Evolutionary conservation across 2,888 invertebrate genomes (phyloP).

Genomic region (Rhamphomyia laevipes): DNA sequence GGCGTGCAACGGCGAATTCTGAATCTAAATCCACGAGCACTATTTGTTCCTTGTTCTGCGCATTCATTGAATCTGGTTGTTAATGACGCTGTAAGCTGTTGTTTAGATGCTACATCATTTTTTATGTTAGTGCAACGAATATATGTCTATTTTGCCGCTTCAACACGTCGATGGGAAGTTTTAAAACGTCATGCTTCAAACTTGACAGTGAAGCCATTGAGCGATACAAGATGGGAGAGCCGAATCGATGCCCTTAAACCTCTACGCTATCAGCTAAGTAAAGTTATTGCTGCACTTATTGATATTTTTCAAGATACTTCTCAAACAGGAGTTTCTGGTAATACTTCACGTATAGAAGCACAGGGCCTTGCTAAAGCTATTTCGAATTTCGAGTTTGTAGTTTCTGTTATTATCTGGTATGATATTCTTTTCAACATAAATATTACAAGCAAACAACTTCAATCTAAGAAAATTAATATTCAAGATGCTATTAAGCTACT

Average conservation of each 20-base stretch:
- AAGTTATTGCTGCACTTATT: background rate
- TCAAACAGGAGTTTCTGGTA: background rate
- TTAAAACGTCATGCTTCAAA: conserved; percentile 6
- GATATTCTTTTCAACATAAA: background rate
- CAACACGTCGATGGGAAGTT: conserved; percentile 15
- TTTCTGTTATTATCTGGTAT: background rate
- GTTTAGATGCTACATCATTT: conserved; percentile 15
- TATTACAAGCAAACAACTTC: background rate
- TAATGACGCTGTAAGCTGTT: conserved; percentile 19
- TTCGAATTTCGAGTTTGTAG: background rate
- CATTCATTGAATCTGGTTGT: conserved; percentile 22
- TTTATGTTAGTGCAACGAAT: conserved; percentile 19
- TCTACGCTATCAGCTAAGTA: background rate
- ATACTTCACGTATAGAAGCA: background rate
- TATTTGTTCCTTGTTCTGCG: conserved; percentile 21
- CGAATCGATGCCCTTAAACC: conserved; percentile 2
- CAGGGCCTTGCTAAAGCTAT: background rate
- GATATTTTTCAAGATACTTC: background rate
- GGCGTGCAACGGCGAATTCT: conserved; percentile 20
- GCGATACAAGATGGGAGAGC: conserved; percentile 7
- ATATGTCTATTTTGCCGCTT: conserved; percentile 20
- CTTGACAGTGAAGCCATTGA: conserved; percentile 7
- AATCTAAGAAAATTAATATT: background rate
- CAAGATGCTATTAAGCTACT: background rate
- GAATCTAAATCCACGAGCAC: conserved; percentile 17